A percentile compares a stretch with the other conserved stretches of the same genome.
Evolutionary conservation across 1,140 invertebrate genomes (phyloP).

Genomic region (Oscheius sp.): DNA sequence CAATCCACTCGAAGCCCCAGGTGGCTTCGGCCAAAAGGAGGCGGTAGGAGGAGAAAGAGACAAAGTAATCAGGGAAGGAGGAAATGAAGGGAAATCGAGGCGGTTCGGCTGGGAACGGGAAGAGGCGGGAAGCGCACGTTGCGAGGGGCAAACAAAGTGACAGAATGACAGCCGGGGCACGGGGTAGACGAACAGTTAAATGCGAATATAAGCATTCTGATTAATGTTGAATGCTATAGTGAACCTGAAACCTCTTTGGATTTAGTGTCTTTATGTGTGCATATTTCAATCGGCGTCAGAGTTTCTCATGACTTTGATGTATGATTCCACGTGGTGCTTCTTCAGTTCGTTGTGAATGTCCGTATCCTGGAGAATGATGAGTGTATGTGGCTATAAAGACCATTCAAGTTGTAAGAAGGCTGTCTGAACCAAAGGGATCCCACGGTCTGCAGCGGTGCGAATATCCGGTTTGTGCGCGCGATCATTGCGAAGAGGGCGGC

Average conservation of each 20-base stretch:
- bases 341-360: not conserved
- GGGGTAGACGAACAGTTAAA: not conserved
- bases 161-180: not conserved
- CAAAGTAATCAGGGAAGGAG: too few species aligned
- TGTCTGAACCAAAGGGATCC: too few species aligned
- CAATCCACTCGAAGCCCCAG: not conserved
- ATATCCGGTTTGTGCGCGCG: not conserved
- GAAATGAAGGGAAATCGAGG: not conserved
- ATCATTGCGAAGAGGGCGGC: not conserved
- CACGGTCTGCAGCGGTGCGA: not conserved
- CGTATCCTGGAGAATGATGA: not conserved
- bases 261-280: not conserved
- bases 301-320: not conserved
- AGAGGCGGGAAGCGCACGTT: not conserved
- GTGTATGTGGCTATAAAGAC: not conserved
- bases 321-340: not conserved
- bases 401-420: not conserved
- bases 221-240: not conserved
- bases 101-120: not conserved
- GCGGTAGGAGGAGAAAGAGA: too few species aligned
- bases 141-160: slow-evolving; percentile 3
- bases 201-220: not conserved
- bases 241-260: not conserved
- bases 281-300: too few species aligned
- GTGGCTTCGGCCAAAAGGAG: not conserved